Conservation (phyloP, 2,113 vertebrate species). For the Ctenodactylus gundi region DNA sequence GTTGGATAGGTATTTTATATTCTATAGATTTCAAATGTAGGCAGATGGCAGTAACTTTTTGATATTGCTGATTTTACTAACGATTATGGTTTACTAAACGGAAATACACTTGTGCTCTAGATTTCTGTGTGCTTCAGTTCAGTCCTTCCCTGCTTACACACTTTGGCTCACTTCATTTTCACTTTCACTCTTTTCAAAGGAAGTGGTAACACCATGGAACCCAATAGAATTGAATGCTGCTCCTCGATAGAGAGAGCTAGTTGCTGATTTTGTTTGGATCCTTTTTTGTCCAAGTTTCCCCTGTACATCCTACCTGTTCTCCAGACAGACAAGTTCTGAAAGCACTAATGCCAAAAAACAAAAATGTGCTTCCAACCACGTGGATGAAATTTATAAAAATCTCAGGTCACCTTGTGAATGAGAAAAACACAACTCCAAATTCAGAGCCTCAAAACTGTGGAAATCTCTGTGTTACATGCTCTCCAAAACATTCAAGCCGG, state of each 20-base stretch:
- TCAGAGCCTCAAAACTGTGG: not conserved
- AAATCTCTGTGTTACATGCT: not conserved
- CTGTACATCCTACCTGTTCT: not conserved
- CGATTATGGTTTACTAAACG: not conserved
- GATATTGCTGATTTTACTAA: not conserved
- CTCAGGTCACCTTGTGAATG: not conserved
- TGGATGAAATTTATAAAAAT: not conserved
- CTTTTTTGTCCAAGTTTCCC: not conserved
- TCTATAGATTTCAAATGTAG: slow-evolving; percentile 4
- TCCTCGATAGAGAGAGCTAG: not conserved
- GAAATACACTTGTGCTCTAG: not conserved
- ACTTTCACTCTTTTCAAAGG: not conserved
- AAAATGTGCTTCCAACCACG: not conserved
- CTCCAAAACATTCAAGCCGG: not conserved
- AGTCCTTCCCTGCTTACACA: not conserved
- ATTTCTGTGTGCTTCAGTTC: not conserved
- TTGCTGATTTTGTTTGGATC: not conserved
- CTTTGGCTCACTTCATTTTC: not conserved
- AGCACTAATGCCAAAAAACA: not conserved
- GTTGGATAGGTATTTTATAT: not conserved
- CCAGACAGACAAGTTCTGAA: not conserved
- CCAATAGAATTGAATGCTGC: not conserved
- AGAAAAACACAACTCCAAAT: not conserved
- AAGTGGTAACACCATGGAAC: not conserved
- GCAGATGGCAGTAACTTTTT: not conserved